Evolutionary conservation across 2,888 invertebrate genomes (phyloP), one percentile per base, ranked within the genome.

Genomic region (Thecocarcelia acutangulata): DNA sequence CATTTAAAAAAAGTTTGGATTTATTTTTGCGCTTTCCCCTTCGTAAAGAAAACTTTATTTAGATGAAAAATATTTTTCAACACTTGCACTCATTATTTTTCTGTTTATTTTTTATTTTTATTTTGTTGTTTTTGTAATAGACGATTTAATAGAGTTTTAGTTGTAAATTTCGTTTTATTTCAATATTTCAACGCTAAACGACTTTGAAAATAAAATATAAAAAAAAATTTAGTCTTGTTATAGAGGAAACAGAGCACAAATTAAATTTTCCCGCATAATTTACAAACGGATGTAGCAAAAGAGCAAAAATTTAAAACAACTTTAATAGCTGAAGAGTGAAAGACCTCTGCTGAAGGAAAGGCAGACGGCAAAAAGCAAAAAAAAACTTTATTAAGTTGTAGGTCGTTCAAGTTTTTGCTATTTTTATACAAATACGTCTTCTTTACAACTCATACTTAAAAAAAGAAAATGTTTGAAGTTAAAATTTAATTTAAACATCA

Each of bases 241-340:
- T 52, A 69, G 37, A 77, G 73, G 69, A 81, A 74, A 69, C 73
- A 64, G 63, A 69, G 69, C 56, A 74, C 69, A 77, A 81, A 81
- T 73, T 81, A 68, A 81, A 81, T 81, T 81, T 80, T 58, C 76
- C 50, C 76, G 76, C 76, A 75, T 80, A 80, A 80, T 75, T 70
- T 73, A 56, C 58, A 72, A 76, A 59, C 66, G 69, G 28, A 69
- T 56, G 50, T 58, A 61, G 54, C 15, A 48, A 42, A 59, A 46
- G 3, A 24, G 46, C 40, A 52, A 48, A 15, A 12, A 5, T 13
- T 50, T 13, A 12, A 64, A 70, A 61, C 52, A 59, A 13, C 13
- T 15, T 28, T 17, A 37, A 70, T n/a, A 64, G 44, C 13, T 70
- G 13, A 33, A 68, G 12, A 61, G 56, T 48, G 61, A 56, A 15